Evolutionary conservation across 2,797 vertebrate species (phyloP), one percentile per base, ranked within the genome.

Genomic region (Acomys russatus): DNA sequence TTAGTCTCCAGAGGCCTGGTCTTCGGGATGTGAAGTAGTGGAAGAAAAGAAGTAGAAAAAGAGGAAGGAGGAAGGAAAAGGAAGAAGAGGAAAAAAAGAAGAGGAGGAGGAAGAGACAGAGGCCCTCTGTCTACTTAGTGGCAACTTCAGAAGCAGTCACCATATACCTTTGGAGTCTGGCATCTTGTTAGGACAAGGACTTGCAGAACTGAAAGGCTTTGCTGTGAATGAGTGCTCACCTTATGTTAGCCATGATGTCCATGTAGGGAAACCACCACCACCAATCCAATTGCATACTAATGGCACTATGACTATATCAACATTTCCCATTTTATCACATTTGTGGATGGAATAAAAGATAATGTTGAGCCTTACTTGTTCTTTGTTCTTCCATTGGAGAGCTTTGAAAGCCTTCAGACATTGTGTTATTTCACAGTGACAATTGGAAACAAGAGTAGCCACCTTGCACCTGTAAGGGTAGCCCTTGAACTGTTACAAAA

Each of bases 401-500:
- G 33, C 25, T 38, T 14, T 20, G 56, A 79, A 90, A 88, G 11
- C 35, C 61, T 95, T 91, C 73, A 70, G 95, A 90, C 38, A 2
- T 44, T 83, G 44, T 59, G 22, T 61, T 63, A 93, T 94, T 90
- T 64, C 61, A 63, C 71, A 33, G 80, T 35, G 59, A n/a, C 64
- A 49, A 84, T n/a, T 38, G 51, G 71, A 90, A 71, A 9, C 17
- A 30, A 95, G 63, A 63, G 49, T 44, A 51, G 56, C 20, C 15
- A 23, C 9, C 63, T 23, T 28, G 33, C 33, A 10, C 90, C 30
- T n/a, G 0, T 51, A 51, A 77, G 70, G 49, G 25, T 71, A 79
- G 54, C 11, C 4, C 59, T 22, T 64, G 51, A 84, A 80, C 17
- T 54, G 28, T 88, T 94, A 71, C 35, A 87, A 90, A 96, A 93